These are phyloP conservation scores for Geophilus truncorum DNA, from an alignment of 2,888 invertebrate genomes.

Conservation along the genomic window DNA sequence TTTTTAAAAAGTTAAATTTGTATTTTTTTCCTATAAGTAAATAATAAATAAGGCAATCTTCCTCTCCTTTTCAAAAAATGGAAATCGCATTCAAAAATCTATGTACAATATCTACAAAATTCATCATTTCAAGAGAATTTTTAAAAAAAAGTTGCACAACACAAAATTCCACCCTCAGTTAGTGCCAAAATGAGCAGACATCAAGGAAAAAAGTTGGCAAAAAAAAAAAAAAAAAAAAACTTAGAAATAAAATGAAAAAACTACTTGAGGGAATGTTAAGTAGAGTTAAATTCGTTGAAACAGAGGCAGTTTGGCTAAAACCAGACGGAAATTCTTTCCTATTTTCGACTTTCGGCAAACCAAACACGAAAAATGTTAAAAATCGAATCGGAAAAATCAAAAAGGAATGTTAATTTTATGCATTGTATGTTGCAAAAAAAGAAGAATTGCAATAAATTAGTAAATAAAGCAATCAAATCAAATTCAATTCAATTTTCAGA, in stretches of 20 bases:
- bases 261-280: constrained; percentile 27
- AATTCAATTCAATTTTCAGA: background rate
- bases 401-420: constrained; percentile 21
- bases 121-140: background rate
- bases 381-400: background rate
- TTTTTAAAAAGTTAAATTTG: constrained; percentile 3
- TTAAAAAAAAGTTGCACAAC: background rate
- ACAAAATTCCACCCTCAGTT: constrained; percentile 5
- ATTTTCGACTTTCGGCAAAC: no score
- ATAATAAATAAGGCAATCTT: constrained; percentile 25
- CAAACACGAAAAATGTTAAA: background rate
- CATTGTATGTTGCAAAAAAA: background rate
- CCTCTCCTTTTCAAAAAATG: constrained; percentile 5
- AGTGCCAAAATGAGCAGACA: constrained; percentile 17
- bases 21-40: constrained; percentile 23
- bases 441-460: constrained; percentile 2
- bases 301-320: no score
- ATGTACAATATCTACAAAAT: background rate
- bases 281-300: constrained; percentile 16
- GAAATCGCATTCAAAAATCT: constrained; percentile 13
- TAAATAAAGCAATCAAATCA: background rate
- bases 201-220: background rate
- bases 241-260: background rate
- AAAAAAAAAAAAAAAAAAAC: background rate
- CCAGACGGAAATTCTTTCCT: no score